Evolutionary conservation across 2,888 invertebrate species (phyloP).

Genomic region (Apeira syringaria): DNA sequence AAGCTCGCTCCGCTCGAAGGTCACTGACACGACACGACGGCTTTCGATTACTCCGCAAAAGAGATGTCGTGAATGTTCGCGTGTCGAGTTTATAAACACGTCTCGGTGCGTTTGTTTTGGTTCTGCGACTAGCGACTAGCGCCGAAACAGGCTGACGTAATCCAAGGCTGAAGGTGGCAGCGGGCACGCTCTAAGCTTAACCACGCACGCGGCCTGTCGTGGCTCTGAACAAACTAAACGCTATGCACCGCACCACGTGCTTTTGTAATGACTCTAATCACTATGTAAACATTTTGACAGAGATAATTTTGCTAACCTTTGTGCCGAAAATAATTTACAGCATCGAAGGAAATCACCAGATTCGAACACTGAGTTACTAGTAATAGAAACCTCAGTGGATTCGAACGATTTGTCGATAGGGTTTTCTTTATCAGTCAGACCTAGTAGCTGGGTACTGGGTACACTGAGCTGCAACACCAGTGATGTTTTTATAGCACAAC

Average conservation of each 20-base stretch:
- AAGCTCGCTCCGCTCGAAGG: conserved; percentile 36
- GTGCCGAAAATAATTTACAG: conserved; percentile 8
- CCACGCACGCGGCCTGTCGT: conserved; percentile 35
- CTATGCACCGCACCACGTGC: conserved; percentile 56
- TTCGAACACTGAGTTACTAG: too few relatives aligned
- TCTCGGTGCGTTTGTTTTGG: conserved; percentile 52
- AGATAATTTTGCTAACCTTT: conserved; percentile 27
- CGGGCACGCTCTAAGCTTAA: conserved; percentile 33
- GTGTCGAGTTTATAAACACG: conserved; percentile 29
- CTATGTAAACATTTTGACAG: conserved; percentile 47
- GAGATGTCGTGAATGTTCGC: conserved; percentile 15
- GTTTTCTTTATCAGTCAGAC: too few relatives aligned
- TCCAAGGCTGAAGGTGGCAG: conserved; percentile 49
- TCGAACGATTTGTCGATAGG: too few relatives aligned
- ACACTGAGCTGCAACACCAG: too few relatives aligned
- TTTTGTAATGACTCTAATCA: conserved; percentile 57
- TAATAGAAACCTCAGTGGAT: too few relatives aligned
- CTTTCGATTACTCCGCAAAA: conserved; percentile 18
- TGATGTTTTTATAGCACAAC: too few relatives aligned
- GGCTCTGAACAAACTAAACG: conserved; percentile 51
- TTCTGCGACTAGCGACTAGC: conserved; percentile 37
- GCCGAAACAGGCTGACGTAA: conserved; percentile 64
- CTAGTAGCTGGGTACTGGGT: too few relatives aligned
- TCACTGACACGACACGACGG: conserved; percentile 50
- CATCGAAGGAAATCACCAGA: too few relatives aligned